Conservation (phyloP, 2,113 vertebrate genomes). For the Leptobrachium ailaonicum region DNA sequence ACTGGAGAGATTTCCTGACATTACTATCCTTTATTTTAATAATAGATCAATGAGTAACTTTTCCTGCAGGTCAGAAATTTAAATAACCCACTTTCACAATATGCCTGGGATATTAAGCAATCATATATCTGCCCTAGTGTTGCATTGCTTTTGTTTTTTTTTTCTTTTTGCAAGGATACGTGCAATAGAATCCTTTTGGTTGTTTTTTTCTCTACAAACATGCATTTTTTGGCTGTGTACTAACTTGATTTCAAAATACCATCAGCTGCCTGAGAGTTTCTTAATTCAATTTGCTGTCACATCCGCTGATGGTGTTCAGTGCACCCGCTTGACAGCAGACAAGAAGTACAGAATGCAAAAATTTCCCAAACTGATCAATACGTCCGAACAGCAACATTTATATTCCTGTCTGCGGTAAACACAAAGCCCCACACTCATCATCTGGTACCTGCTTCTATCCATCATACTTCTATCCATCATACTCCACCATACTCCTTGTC, state of each 20-base stretch:
- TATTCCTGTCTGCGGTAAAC: conserved; percentile 26
- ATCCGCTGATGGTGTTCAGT: background rate
- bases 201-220: background rate
- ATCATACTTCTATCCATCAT: conserved; percentile 3
- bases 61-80: too few relatives aligned
- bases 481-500: background rate
- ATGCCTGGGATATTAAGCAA: too few relatives aligned
- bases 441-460: conserved; percentile 22
- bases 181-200: too few relatives aligned
- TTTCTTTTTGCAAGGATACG: too few relatives aligned
- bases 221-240: background rate
- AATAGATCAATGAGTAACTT: too few relatives aligned
- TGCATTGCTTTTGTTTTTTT: too few relatives aligned
- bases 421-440: background rate
- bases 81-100: too few relatives aligned
- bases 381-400: conserved; percentile 3
- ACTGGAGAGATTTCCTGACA: too few relatives aligned
- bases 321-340: conserved; percentile 8
- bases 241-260: conserved; percentile 20
- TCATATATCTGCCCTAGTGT: too few relatives aligned
- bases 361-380: conserved; percentile 14
- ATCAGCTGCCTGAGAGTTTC: conserved; percentile 8
- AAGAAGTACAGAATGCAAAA: conserved; percentile 19
- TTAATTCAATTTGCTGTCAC: background rate
- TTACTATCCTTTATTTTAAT: too few relatives aligned